Conservation (phyloP, 1,140 invertebrate species). For the Nasonia longicornis region DNA sequence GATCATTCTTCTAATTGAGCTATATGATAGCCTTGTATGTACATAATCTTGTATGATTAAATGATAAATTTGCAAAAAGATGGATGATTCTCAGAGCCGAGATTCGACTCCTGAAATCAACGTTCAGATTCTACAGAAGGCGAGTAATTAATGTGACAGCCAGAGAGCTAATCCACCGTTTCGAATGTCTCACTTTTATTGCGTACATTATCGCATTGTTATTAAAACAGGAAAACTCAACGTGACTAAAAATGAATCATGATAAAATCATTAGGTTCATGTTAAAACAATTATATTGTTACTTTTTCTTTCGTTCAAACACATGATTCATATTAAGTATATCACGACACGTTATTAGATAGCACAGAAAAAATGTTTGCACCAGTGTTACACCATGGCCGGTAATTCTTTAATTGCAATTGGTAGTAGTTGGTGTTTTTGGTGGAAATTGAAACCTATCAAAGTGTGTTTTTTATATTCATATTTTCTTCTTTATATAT, state of each 20-base stretch:
- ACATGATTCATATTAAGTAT: background rate
- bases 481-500: background rate
- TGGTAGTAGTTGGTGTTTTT: no score
- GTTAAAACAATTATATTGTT: slow-evolving; percentile 40
- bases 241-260: no score
- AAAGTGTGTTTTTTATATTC: no score
- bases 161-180: background rate
- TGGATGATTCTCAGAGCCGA: background rate
- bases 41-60: background rate
- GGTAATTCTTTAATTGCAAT: no score
- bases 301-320: background rate
- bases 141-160: background rate
- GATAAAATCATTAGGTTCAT: no score
- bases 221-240: background rate
- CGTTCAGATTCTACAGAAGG: background rate
- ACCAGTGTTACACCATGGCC: no score
- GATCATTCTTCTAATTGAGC: no score
- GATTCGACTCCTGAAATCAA: background rate
- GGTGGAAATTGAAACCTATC: no score
- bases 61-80: background rate
- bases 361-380: no score
- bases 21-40: no score
- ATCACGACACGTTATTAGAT: no score
- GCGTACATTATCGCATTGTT: background rate
- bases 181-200: background rate